These are phyloP conservation scores for Syngnathus floridae DNA, from an alignment of 2,113 vertebrate species.

Conservation along the genomic window DNA sequence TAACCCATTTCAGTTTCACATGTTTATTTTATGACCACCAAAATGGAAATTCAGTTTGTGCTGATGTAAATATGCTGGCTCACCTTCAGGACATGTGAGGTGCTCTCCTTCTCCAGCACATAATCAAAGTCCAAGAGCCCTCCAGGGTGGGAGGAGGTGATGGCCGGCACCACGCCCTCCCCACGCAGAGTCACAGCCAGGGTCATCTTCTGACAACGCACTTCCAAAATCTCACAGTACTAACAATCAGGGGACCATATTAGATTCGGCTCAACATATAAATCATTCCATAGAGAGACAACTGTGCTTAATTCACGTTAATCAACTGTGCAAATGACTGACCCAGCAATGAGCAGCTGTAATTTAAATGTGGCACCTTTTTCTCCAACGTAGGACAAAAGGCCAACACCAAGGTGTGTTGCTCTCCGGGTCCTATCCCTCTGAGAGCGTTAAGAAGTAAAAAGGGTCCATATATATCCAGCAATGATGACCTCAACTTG, in stretches of 20 bases:
- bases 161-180: constrained; percentile 65
- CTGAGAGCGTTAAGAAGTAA: constrained; percentile 70
- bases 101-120: constrained; percentile 69
- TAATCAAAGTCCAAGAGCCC: constrained; percentile 76
- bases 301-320: not conserved
- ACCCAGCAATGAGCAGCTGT: not conserved
- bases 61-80: not conserved
- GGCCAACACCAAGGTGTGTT: constrained; percentile 68
- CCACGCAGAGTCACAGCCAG: constrained; percentile 72
- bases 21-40: not conserved
- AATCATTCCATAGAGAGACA: not conserved
- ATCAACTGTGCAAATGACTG: not conserved
- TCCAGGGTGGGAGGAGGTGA: constrained; percentile 71
- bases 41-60: no score
- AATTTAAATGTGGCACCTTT: constrained; percentile 54
- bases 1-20: no score
- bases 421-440: constrained; percentile 67
- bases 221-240: constrained; percentile 78
- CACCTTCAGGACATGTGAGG: constrained; percentile 38
- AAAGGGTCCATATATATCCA: constrained; percentile 79
- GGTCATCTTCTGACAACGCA: constrained; percentile 58
- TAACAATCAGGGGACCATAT: constrained; percentile 36
- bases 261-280: not conserved
- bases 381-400: constrained; percentile 72
- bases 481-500: constrained; percentile 77